Evolutionary conservation across 2,797 vertebrate genomes (phyloP).

Genomic region (Rhadinocentrus ornatus): DNA sequence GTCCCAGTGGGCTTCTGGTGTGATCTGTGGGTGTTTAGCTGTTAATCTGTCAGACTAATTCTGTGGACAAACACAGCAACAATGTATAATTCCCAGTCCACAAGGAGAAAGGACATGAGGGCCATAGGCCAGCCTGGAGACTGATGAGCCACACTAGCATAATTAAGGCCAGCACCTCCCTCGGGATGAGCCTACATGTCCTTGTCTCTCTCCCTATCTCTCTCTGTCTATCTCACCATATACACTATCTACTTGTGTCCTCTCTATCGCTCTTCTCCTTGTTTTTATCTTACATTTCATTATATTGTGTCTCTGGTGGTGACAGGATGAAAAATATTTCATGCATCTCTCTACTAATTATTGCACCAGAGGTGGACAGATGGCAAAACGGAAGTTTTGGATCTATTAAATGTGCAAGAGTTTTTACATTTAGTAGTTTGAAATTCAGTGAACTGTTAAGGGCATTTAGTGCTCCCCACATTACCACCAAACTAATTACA

Average conservation of each 20-base stretch:
- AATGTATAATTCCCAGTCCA: slow-evolving; percentile 71
- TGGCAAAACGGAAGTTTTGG: not conserved
- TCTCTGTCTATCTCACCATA: slow-evolving; percentile 37
- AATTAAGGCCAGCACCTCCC: slow-evolving; percentile 83
- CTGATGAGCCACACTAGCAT: slow-evolving; percentile 80
- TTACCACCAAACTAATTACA: slow-evolving; percentile 70
- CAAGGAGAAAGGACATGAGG: slow-evolving; percentile 65
- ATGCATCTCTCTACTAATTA: slow-evolving; percentile 33
- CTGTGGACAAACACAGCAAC: slow-evolving; percentile 74
- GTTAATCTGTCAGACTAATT: slow-evolving; percentile 83
- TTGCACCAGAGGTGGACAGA: slow-evolving; percentile 1
- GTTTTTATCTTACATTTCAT: slow-evolving; percentile 47
- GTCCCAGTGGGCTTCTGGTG: slow-evolving; percentile 61
- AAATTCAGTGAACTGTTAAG: slow-evolving; percentile 68
- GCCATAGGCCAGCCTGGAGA: slow-evolving; percentile 77
- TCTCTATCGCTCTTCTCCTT: slow-evolving; percentile 33
- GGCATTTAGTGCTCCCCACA: slow-evolving; percentile 59
- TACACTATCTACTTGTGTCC: slow-evolving; percentile 43
- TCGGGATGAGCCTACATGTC: slow-evolving; percentile 51
- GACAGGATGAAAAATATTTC: slow-evolving; percentile 23
- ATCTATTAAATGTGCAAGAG: slow-evolving; percentile 22
- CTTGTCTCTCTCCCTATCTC: slow-evolving; percentile 42
- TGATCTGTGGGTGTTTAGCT: slow-evolving; percentile 80
- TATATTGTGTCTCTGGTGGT: slow-evolving; percentile 34
- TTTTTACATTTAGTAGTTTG: slow-evolving; percentile 52